phyloP scores from a whole-genome alignment of 2,888 invertebrate genomes.

The Halictus quadricinctus region DNA sequence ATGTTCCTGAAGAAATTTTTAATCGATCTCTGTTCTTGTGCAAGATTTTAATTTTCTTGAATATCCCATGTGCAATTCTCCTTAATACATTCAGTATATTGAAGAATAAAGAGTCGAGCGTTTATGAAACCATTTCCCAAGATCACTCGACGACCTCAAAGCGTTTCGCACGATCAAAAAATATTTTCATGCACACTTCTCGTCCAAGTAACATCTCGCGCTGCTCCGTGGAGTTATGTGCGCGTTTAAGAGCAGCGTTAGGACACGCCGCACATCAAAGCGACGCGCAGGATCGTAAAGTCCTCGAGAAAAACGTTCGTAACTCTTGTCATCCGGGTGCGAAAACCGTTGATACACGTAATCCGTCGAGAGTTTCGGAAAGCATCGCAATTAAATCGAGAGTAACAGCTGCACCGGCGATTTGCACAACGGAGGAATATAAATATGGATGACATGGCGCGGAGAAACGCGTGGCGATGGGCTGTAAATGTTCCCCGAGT shows the following conservation, averaged over 20 bases:
- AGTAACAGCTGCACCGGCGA: constrained; percentile 5
- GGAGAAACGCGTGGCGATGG: neutral
- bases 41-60: neutral
- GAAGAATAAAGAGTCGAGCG: too few species aligned
- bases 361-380: neutral
- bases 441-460: constrained; percentile 30
- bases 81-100: neutral
- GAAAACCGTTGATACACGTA: neutral
- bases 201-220: neutral
- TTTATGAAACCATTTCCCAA: too few species aligned
- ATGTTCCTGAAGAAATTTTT: too few species aligned
- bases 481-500: neutral
- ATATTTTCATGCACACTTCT: neutral
- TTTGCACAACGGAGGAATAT: constrained; percentile 1
- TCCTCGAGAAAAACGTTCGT: neutral
- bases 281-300: neutral
- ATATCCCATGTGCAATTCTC: neutral
- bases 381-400: constrained; percentile 13
- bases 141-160: too few species aligned
- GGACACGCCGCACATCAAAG: neutral
- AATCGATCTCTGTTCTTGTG: too few species aligned
- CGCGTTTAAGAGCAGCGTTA: neutral
- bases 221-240: neutral
- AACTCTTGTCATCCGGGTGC: neutral
- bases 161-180: neutral